A percentile compares a stretch with the other conserved stretches of the same genome.
These are phyloP conservation scores for Xiphophorus couchianus DNA, from an alignment of 2,113 vertebrate species.

Conservation along the genomic window DNA sequence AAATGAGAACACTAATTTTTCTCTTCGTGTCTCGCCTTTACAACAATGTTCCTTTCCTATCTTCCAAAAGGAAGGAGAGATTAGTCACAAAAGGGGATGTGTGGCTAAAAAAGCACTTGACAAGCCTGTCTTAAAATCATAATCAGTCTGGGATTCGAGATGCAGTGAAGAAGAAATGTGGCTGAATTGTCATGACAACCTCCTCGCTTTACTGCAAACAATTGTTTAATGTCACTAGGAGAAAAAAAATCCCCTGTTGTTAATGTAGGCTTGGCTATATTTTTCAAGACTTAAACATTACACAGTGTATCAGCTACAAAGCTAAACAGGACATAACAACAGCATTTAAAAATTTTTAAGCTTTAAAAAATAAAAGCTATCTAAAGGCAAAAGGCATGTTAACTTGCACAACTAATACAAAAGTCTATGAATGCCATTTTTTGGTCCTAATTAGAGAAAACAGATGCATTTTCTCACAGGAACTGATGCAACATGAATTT, in stretches of 20 bases:
- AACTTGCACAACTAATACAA: not conserved
- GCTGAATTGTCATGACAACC: constrained; percentile 62
- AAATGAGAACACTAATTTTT: constrained; percentile 74
- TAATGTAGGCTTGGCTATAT: constrained; percentile 15
- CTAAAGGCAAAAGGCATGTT: not conserved
- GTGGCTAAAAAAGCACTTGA: constrained; percentile 66
- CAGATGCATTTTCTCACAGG: constrained; percentile 19
- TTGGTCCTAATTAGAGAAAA: constrained; percentile 35
- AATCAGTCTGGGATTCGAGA: constrained; percentile 42
- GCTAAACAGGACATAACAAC: not conserved
- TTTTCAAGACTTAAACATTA: constrained; percentile 25
- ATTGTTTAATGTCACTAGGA: constrained; percentile 41
- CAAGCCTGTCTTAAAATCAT: constrained; percentile 47
- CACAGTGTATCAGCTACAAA: constrained; percentile 25
- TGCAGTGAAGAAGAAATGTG: constrained; percentile 57
- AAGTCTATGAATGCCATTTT: constrained; percentile 1
- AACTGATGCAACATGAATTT: constrained; percentile 15
- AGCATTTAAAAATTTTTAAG: not conserved
- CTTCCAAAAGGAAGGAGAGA: constrained; percentile 59
- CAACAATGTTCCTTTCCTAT: constrained; percentile 78
- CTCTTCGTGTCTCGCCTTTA: constrained; percentile 71
- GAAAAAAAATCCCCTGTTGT: constrained; percentile 21
- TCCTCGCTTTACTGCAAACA: constrained; percentile 55
- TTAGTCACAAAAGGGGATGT: constrained; percentile 53
- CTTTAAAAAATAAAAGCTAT: constrained; percentile 16